Evolutionary conservation across 1,140 invertebrate species (phyloP).

Genomic region (Caenorhabditis inopinata): DNA sequence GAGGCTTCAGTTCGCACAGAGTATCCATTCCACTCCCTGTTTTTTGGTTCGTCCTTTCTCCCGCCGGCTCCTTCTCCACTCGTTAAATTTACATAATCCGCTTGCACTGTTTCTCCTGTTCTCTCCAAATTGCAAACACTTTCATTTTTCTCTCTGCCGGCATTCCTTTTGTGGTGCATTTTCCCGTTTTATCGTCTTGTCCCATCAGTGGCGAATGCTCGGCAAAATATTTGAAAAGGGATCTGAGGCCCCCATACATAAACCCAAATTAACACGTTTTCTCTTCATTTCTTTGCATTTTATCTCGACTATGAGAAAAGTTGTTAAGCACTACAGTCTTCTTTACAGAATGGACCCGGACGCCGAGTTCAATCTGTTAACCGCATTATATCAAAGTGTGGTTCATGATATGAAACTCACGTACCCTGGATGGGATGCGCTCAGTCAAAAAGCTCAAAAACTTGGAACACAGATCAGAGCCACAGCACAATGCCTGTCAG

Average conservation of each 20-base stretch:
- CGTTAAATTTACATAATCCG: constrained; percentile 25
- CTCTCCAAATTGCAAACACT: background rate
- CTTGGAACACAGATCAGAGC: constrained; percentile 14
- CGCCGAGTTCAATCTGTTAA: constrained; percentile 40
- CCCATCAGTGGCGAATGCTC: background rate
- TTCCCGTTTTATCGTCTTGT: background rate
- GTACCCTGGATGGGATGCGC: constrained; percentile 40
- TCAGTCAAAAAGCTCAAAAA: constrained; percentile 35
- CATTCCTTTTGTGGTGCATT: background rate
- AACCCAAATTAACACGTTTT: background rate
- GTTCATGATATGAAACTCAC: constrained; percentile 42
- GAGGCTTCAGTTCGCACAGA: too few relatives aligned
- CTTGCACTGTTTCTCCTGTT: background rate
- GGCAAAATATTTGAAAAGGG: background rate
- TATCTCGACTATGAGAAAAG: too few relatives aligned
- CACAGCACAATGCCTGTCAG: constrained; percentile 24
- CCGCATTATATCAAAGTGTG: constrained; percentile 41
- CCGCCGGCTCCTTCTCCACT: background rate
- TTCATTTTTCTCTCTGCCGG: background rate
- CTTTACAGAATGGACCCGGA: constrained; percentile 41
- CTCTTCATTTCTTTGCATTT: background rate
- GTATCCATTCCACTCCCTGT: background rate
- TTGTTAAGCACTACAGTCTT: background rate
- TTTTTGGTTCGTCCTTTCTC: background rate
- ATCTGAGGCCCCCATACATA: background rate